These are phyloP conservation scores for Metopolophium dirhodum DNA, from an alignment of 1,140 invertebrate species.

Conservation along the genomic window DNA sequence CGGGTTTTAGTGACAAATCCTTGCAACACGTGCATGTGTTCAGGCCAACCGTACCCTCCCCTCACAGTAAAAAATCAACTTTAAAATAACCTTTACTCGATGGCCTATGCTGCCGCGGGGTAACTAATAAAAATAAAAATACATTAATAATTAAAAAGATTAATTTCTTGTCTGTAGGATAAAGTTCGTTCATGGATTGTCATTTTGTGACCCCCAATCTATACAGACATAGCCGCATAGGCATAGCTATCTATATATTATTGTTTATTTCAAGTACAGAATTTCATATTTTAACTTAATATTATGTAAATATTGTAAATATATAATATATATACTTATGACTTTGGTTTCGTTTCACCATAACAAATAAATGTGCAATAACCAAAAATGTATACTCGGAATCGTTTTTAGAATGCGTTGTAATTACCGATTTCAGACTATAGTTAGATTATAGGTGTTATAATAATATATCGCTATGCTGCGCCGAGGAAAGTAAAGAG, in stretches of 20 bases:
- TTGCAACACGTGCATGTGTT: too few species aligned
- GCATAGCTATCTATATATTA: neutral
- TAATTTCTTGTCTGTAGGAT: too few species aligned
- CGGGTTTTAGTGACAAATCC: too few species aligned
- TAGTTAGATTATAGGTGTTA: neutral
- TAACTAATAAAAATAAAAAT: too few species aligned
- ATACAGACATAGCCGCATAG: neutral
- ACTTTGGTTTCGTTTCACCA: neutral
- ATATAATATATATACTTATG: neutral
- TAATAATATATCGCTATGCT: neutral
- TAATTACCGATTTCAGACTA: neutral
- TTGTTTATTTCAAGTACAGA: neutral
- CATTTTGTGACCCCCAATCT: neutral
- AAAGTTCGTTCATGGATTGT: neutral
- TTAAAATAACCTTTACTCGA: too few species aligned
- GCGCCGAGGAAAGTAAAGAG: neutral
- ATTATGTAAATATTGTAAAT: too few species aligned
- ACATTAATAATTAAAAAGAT: too few species aligned
- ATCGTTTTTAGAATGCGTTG: neutral
- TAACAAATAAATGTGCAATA: neutral
- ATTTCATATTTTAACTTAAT: neutral
- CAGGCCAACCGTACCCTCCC: too few species aligned
- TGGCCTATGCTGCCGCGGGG: too few species aligned
- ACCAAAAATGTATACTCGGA: neutral
- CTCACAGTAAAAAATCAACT: too few species aligned